Evolutionary conservation across 2,113 vertebrate species (phyloP).

Genomic region (Pogonocichla stellata): DNA sequence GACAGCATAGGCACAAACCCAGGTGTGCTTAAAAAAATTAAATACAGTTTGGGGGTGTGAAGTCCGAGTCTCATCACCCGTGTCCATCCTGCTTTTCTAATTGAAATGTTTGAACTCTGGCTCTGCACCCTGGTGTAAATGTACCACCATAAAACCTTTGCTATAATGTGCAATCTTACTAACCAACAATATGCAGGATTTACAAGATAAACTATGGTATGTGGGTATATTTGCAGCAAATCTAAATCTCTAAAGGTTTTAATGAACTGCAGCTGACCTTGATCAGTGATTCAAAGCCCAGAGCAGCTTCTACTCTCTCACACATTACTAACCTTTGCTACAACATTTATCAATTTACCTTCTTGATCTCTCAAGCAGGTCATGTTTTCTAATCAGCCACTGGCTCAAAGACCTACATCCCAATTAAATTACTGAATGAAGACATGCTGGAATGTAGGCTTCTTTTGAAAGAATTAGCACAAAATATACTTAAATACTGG

Average conservation of each 20-base stretch:
- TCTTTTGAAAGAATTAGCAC: slow-evolving; percentile 28
- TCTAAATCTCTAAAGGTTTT: slow-evolving; percentile 76
- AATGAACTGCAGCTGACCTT: slow-evolving; percentile 90
- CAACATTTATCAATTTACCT: slow-evolving; percentile 91
- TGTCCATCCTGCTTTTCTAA: not conserved
- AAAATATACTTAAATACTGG: not conserved
- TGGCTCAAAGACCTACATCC: slow-evolving; percentile 77
- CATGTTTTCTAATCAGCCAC: slow-evolving; percentile 89
- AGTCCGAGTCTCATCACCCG: rapidly evolving
- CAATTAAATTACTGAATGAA: slow-evolving; percentile 79
- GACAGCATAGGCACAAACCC: not conserved
- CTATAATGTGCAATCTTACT: not conserved
- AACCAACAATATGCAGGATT: slow-evolving; percentile 1
- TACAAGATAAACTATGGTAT: slow-evolving; percentile 51
- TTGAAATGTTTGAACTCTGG: not conserved
- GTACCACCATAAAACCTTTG: not conserved
- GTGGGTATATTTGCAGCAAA: slow-evolving; percentile 59
- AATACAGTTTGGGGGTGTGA: not conserved
- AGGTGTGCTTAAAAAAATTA: not conserved
- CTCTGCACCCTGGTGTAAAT: not conserved
- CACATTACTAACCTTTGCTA: slow-evolving; percentile 80
- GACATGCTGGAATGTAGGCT: slow-evolving; percentile 73
- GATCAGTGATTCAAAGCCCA: slow-evolving; percentile 84
- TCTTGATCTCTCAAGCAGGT: slow-evolving; percentile 98
- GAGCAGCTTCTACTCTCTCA: slow-evolving; percentile 79